Percentiles rank a stretch among this genome's conserved stretches.
phyloP scores from a whole-genome alignment of 2,797 vertebrate species.

The Gadopsis bispinosus region DNA sequence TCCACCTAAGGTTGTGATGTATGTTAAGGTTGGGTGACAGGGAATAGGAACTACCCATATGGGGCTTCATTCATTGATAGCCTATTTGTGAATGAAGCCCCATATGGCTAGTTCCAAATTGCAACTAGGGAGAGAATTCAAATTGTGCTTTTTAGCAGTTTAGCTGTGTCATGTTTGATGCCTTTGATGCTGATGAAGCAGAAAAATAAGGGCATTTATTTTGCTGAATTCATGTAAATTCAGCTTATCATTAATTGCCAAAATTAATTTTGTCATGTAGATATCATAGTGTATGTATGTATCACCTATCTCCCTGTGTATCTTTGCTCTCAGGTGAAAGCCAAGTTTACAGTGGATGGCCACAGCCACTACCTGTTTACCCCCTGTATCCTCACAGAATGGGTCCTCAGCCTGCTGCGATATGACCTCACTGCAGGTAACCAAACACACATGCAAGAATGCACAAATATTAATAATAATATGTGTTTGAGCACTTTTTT shows the following conservation, averaged over 20 bases:
- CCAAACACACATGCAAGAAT: constrained; percentile 19
- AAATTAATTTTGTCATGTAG: not conserved
- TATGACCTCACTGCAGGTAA: constrained; percentile 94
- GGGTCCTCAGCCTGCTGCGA: constrained; percentile 95
- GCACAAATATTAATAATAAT: not conserved
- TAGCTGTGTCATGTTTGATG: not conserved
- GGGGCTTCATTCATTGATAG: too few species aligned
- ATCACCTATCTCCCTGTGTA: constrained; percentile 5
- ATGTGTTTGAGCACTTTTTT: not conserved
- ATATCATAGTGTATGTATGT: not conserved
- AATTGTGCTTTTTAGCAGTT: not conserved
- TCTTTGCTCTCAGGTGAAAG: constrained; percentile 86
- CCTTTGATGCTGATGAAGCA: not conserved
- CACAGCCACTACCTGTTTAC: constrained; percentile 97
- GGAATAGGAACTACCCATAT: too few species aligned
- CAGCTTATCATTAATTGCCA: not conserved
- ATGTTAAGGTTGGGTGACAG: not conserved
- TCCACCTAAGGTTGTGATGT: not conserved
- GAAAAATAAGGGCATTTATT: not conserved
- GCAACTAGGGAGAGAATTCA: not conserved
- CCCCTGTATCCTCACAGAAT: constrained; percentile 95
- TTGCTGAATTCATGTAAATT: not conserved
- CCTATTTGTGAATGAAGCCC: not conserved
- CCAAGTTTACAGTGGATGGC: constrained; percentile 94
- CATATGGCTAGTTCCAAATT: not conserved